These are phyloP conservation scores for Phoxinus phoxinus DNA, from an alignment of 2,113 vertebrate genomes.

Conservation along the genomic window DNA sequence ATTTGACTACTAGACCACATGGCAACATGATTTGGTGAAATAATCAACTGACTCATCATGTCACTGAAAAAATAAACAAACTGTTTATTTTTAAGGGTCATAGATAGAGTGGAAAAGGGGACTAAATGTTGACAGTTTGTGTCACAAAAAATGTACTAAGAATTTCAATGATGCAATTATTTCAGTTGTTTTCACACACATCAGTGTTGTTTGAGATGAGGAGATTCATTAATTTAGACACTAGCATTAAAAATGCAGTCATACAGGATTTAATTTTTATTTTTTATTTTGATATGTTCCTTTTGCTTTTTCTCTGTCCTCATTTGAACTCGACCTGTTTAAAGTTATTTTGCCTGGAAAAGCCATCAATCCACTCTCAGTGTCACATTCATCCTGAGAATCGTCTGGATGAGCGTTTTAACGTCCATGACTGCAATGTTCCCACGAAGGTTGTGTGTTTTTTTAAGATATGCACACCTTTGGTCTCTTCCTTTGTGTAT, in stretches of 20 bases:
- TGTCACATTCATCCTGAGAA: conserved; percentile 37
- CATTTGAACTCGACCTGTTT: background rate
- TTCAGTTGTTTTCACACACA: background rate
- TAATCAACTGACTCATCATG: conserved; percentile 9
- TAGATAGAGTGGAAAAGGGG: background rate
- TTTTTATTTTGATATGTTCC: background rate
- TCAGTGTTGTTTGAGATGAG: conserved; percentile 3
- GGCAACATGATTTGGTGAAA: background rate
- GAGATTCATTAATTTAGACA: conserved; percentile 7
- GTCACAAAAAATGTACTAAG: background rate
- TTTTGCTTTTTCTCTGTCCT: conserved; percentile 17
- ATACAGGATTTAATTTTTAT: background rate
- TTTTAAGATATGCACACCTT: conserved; percentile 1
- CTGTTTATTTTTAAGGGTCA: background rate
- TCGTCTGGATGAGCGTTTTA: conserved; percentile 31
- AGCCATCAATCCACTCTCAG: conserved; percentile 31
- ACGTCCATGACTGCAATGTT: conserved; percentile 17
- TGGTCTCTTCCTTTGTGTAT: conserved; percentile 1
- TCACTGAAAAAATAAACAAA: background rate
- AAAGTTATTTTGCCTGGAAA: conserved; percentile 30
- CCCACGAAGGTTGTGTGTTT: conserved; percentile 3
- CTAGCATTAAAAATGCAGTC: background rate
- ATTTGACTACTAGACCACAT: background rate
- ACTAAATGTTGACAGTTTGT: background rate
- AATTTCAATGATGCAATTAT: background rate